Percentiles rank a stretch among this genome's conserved stretches.
phyloP scores from a whole-genome alignment of 2,888 invertebrate genomes.

The Heliconius ismenius region DNA sequence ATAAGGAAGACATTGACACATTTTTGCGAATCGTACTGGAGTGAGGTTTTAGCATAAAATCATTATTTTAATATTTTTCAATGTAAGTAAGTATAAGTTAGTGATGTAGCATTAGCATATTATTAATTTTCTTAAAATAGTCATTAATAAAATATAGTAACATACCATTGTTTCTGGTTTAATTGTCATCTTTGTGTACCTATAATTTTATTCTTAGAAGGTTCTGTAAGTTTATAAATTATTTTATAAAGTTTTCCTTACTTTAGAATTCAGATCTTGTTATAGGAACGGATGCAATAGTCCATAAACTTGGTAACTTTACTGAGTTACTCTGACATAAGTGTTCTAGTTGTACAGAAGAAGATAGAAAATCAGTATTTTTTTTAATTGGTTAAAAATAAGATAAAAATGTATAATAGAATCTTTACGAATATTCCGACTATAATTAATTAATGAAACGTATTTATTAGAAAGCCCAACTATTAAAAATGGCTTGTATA shows the following conservation, averaged over 20 bases:
- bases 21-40: slow-evolving; percentile 23
- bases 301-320: slow-evolving; percentile 26
- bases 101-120: background rate
- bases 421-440: too few relatives aligned
- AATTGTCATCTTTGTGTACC: background rate
- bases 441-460: background rate
- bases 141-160: background rate
- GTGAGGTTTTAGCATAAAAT: background rate
- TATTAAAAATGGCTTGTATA: background rate
- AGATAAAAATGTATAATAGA: too few relatives aligned
- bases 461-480: background rate
- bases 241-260: slow-evolving; percentile 19
- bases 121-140: background rate
- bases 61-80: background rate
- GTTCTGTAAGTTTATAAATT: slow-evolving; percentile 11
- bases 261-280: slow-evolving; percentile 25
- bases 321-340: slow-evolving; percentile 6
- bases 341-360: background rate
- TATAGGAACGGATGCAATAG: slow-evolving; percentile 27
- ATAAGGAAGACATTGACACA: slow-evolving; percentile 32
- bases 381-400: background rate
- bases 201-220: background rate
- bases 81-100: background rate
- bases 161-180: background rate
- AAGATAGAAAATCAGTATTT: background rate